Conservation (phyloP, 2,797 vertebrate genomes). For the Sebastes kiyomatsui region DNA sequence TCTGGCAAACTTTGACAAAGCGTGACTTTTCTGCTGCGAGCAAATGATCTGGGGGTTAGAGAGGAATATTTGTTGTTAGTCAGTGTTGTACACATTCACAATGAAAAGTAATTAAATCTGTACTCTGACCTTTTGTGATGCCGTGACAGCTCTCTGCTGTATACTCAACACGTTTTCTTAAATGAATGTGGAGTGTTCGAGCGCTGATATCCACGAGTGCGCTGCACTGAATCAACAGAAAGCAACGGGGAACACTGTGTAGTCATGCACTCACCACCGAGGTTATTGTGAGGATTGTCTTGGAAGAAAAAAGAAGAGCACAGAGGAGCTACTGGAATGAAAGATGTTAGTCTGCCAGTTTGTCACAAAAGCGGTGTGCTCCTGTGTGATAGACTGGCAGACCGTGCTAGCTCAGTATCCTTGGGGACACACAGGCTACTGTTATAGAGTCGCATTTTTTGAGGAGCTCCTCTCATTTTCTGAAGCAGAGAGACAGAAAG, state of each 20-base stretch:
- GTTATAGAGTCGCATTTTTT: conserved; percentile 55
- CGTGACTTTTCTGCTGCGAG: neutral
- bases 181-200: conserved; percentile 55
- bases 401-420: conserved; percentile 69
- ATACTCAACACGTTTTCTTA: conserved; percentile 41
- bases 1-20: conserved; percentile 48
- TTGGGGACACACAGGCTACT: conserved; percentile 64
- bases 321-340: conserved; percentile 71
- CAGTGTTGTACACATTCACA: conserved; percentile 6
- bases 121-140: conserved; percentile 57
- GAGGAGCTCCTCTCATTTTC: conserved; percentile 67
- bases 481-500: conserved; percentile 30
- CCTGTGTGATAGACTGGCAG: conserved; percentile 78
- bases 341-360: conserved; percentile 78
- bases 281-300: conserved; percentile 71
- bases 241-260: conserved; percentile 57
- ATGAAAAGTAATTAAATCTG: conserved; percentile 64
- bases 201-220: conserved; percentile 57
- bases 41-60: conserved; percentile 16
- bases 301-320: conserved; percentile 52
- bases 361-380: conserved; percentile 78
- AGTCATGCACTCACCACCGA: conserved; percentile 57
- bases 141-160: conserved; percentile 46
- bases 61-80: conserved; percentile 10
- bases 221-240: conserved; percentile 54